Evolutionary conservation across 2,113 vertebrate genomes (phyloP).

Genomic region (Psilopsiagon aymara): DNA sequence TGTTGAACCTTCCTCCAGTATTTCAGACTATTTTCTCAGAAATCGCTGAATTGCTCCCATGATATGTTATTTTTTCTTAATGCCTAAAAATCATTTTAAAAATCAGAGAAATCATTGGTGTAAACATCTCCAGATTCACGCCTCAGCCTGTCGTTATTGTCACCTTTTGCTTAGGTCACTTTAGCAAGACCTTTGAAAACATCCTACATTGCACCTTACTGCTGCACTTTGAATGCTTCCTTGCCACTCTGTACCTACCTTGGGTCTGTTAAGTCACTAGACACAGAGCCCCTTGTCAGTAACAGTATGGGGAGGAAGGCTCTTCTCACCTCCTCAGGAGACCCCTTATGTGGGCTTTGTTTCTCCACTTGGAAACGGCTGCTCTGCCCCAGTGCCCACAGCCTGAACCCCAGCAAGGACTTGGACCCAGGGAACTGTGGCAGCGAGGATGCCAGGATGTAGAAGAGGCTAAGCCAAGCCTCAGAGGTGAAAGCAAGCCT

Average conservation of each 20-base stretch:
- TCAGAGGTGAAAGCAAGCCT: not conserved
- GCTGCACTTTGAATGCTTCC: not conserved
- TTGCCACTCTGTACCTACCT: not conserved
- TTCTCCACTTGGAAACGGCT: not conserved
- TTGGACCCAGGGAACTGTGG: accelerated
- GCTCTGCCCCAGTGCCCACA: not conserved
- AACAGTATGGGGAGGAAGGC: not conserved
- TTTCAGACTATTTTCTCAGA: not conserved
- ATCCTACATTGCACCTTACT: not conserved
- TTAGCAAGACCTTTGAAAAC: not conserved
- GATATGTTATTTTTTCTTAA: not conserved
- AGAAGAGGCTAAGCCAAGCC: not conserved
- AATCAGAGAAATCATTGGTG: not conserved
- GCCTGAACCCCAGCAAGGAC: not conserved
- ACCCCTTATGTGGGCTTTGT: not conserved
- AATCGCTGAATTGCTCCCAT: not conserved
- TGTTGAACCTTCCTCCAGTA: not conserved
- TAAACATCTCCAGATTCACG: not conserved
- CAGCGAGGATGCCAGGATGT: accelerated
- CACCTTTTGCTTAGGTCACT: not conserved
- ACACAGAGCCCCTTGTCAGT: not conserved
- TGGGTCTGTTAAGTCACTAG: not conserved
- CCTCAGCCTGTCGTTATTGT: not conserved
- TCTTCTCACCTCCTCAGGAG: not conserved
- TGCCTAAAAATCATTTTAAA: not conserved